Percentiles rank a stretch among this genome's conserved stretches.
These are phyloP conservation scores for Gibbula magus DNA, from an alignment of 2,888 invertebrate genomes.

Conservation along the genomic window DNA sequence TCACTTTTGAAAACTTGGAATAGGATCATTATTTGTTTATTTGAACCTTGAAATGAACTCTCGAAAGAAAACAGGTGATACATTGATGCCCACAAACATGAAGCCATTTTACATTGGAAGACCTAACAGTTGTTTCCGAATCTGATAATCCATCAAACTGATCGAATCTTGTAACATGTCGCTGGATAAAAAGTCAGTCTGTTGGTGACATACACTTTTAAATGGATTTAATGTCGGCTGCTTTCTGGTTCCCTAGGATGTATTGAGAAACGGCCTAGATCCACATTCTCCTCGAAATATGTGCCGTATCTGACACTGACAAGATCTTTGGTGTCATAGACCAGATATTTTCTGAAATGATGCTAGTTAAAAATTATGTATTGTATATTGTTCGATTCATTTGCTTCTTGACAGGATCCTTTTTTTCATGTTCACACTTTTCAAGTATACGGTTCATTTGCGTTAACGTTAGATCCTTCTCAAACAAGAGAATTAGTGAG, in stretches of 20 bases:
- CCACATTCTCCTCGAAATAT: not conserved
- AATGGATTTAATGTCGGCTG: not conserved
- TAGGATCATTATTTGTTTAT: no score
- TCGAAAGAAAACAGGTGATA: no score
- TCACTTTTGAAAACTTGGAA: no score
- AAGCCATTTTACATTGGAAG: no score
- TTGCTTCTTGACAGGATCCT: not conserved
- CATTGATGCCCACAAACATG: no score
- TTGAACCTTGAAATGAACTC: no score
- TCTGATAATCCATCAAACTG: no score
- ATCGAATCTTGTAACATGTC: no score
- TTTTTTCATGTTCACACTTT: not conserved
- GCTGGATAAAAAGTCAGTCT: no score
- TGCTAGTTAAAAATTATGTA: not conserved
- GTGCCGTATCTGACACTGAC: not conserved
- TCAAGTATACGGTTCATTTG: not conserved
- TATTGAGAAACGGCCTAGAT: not conserved
- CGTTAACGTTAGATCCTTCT: not conserved
- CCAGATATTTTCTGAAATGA: no score
- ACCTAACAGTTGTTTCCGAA: no score
- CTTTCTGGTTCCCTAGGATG: not conserved
- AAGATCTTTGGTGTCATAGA: not conserved
- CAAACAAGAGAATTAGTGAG: no score
- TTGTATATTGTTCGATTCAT: not conserved
- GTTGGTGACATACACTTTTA: not conserved